phyloP scores from a whole-genome alignment of 2,797 vertebrate species.

The Chrosomus eos region DNA sequence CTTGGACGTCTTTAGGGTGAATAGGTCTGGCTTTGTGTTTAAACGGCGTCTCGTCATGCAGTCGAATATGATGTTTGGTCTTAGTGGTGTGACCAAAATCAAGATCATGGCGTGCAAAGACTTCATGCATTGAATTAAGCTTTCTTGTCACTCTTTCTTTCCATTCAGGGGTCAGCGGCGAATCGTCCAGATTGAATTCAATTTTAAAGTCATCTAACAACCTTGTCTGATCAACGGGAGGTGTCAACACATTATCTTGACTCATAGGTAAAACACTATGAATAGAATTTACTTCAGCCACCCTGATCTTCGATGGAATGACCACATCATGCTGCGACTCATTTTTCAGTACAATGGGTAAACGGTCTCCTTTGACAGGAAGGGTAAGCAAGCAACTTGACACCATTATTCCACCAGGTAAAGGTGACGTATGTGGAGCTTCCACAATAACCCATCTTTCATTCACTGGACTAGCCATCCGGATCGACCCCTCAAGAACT shows the following conservation, averaged over 20 bases:
- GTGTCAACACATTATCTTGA: not conserved
- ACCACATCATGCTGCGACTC: not conserved
- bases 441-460: conserved; percentile 24
- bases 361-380: not conserved
- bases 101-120: not conserved
- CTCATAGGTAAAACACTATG: not conserved
- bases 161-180: not conserved
- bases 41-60: not conserved
- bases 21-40: not conserved
- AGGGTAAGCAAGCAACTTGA: conserved; percentile 9
- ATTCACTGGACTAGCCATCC: not conserved
- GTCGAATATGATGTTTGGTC: not conserved
- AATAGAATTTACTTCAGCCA: conserved; percentile 9
- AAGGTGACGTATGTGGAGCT: not conserved
- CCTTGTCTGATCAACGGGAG: not conserved
- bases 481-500: not conserved
- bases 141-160: not conserved
- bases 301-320: not conserved
- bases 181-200: not conserved
- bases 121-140: not conserved
- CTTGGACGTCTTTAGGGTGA: not conserved
- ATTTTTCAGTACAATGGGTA: conserved; percentile 10
- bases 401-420: conserved; percentile 9
- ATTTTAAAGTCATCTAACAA: not conserved
- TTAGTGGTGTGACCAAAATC: not conserved